Base-by-base conservation (phyloP, 2,888 invertebrate genomes). In the Caenorhabditis plicata region DNA sequence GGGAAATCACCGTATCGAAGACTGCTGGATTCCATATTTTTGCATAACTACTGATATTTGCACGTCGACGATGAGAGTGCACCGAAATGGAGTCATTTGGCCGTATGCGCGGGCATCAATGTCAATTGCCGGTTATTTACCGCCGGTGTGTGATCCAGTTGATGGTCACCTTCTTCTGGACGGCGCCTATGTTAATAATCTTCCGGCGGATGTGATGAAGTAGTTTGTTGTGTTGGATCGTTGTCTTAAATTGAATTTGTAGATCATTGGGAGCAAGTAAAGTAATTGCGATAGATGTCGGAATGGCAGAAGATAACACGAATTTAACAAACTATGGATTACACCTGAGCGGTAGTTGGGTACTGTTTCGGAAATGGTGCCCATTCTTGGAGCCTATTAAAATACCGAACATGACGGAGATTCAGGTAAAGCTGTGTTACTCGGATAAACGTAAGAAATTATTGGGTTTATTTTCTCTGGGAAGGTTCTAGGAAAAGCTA, bases 171-270 rank as follows among this genome's bases (percentile, higher is more conserved):
- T 95, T 81, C 88, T 98, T 81, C 88, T 99, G 85, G 98, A 99
- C 86, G 98, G 98, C 85, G 98, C 98, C 86, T 98, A 98, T 87
- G 92, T 94, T 86, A 98, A 98, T 88, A 98, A 98, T 86, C 87
- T 98, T 83, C 98, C 98, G 89, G 96, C 96, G 92, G 90, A 89
- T 52, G 72, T 75, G 5, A 75, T 75, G 74, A 48, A 66, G 45
- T 60, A 8, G 22, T 15, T 39, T 42, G 4, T 42, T 55, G 3
- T 19, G 31, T n/a, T 39, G 43, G 40, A 42, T 13, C 22, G 2
- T 5, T n/a, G 20, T 20, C 4, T 23, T 26, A 27, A 32, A 45
- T 13, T 7, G 15, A 35, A 31, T 22, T 20, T 84, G 17, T 84
- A 95, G 96, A 42, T 85, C 89, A 71, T 80, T 83, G 77, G 96